Evolutionary conservation across 2,113 vertebrate genomes (phyloP).

Genomic region (Anhinga anhinga): DNA sequence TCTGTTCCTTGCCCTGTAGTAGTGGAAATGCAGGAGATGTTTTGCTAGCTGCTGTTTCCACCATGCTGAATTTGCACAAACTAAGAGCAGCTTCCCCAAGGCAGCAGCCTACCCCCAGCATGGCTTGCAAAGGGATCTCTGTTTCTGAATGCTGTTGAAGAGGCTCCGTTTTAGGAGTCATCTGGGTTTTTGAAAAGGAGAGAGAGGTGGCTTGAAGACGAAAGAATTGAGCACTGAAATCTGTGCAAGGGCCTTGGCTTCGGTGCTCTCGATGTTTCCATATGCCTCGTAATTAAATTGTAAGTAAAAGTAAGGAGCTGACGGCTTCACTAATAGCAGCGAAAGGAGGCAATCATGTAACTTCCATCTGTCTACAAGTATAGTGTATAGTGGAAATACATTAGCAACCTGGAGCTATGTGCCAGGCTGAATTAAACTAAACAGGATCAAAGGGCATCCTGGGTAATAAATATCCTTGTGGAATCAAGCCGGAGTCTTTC

Average conservation of each 20-base stretch:
- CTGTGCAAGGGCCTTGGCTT: background rate
- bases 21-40: background rate
- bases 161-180: background rate
- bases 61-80: too few relatives aligned
- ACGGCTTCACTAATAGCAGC: slow-evolving; percentile 22
- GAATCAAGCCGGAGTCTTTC: background rate
- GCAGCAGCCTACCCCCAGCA: accelerated
- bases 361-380: slow-evolving; percentile 65
- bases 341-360: slow-evolving; percentile 25
- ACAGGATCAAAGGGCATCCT: slow-evolving; percentile 60
- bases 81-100: background rate
- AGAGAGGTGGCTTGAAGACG: background rate
- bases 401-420: slow-evolving; percentile 16
- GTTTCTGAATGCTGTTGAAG: background rate
- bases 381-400: slow-evolving; percentile 35
- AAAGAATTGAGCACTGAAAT: background rate
- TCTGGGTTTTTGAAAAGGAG: background rate
- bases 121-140: background rate
- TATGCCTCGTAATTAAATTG: slow-evolving; percentile 40
- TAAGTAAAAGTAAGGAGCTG: slow-evolving; percentile 27
- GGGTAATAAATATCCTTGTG: slow-evolving; percentile 45
- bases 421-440: slow-evolving; percentile 66
- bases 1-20: background rate
- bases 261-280: background rate
- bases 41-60: background rate